phyloP scores from a whole-genome alignment of 2,888 invertebrate genomes.

The Esperia sulphurella region DNA sequence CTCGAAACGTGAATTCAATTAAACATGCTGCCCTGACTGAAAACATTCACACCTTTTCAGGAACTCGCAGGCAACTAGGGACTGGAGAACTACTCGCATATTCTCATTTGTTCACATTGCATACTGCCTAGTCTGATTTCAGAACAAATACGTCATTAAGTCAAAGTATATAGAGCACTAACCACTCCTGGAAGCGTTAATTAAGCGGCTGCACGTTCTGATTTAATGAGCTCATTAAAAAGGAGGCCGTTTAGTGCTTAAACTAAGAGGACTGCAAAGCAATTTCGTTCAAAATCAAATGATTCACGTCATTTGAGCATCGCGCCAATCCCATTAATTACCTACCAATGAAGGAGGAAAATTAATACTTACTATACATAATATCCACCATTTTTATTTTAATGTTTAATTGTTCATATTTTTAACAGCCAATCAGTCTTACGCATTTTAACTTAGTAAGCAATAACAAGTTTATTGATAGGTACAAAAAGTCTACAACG shows the following conservation, averaged over 20 bases:
- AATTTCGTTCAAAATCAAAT: too few species aligned
- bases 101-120: background rate
- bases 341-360: too few species aligned
- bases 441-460: too few species aligned
- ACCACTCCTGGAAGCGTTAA: slow-evolving; percentile 23
- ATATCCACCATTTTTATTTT: too few species aligned
- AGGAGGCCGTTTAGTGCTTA: background rate
- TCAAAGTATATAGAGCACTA: background rate
- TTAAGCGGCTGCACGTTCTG: slow-evolving; percentile 32
- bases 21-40: slow-evolving; percentile 16
- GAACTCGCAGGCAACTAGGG: slow-evolving; percentile 1
- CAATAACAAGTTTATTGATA: too few species aligned
- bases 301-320: too few species aligned
- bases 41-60: slow-evolving; percentile 19
- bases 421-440: too few species aligned
- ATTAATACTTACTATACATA: too few species aligned
- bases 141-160: slow-evolving; percentile 5
- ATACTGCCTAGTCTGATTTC: background rate
- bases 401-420: too few species aligned
- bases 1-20: slow-evolving; percentile 30
- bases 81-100: slow-evolving; percentile 1
- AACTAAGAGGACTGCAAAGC: too few species aligned
- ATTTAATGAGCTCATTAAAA: slow-evolving; percentile 22
- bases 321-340: too few species aligned
- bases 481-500: too few species aligned